Percentiles rank a stretch among this genome's conserved stretches.
Evolutionary conservation across 2,797 vertebrate species (phyloP).

Genomic region (Petrocephalus sullivani): DNA sequence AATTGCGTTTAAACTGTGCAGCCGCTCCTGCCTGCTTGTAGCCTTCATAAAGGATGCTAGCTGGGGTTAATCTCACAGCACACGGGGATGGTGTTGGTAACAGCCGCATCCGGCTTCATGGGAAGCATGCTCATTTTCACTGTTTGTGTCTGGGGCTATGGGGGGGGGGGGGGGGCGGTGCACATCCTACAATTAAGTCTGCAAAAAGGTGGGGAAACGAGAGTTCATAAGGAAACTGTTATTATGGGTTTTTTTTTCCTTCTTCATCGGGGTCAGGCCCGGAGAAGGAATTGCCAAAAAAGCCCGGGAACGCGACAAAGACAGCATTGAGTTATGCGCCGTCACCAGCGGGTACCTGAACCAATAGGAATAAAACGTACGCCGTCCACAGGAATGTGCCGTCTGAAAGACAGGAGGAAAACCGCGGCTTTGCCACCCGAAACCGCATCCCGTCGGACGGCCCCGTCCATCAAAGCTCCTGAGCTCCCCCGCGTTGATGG

Average conservation of each 20-base stretch:
- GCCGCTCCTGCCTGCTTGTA: slow-evolving; percentile 10
- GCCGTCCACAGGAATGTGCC: background rate
- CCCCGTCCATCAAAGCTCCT: no score
- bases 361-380: background rate
- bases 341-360: background rate
- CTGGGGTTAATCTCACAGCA: slow-evolving; percentile 51
- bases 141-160: slow-evolving; percentile 32
- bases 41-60: slow-evolving; percentile 39
- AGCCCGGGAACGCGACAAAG: slow-evolving; percentile 66
- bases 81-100: slow-evolving; percentile 44
- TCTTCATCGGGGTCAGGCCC: slow-evolving; percentile 26
- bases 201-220: slow-evolving; percentile 39
- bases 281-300: slow-evolving; percentile 57
- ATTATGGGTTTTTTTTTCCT: slow-evolving; percentile 40
- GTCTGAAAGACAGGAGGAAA: background rate
- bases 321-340: slow-evolving; percentile 60
- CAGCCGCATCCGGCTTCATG: slow-evolving; percentile 28
- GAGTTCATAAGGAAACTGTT: slow-evolving; percentile 48
- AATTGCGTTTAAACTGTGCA: background rate
- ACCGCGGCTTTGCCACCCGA: background rate
- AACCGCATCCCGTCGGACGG: background rate
- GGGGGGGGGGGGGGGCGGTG: slow-evolving; percentile 31
- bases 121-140: slow-evolving; percentile 21
- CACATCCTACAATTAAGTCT: slow-evolving; percentile 53
- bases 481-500: background rate